Evolutionary conservation across 2,113 vertebrate species (phyloP).

Genomic region (Myodes glareolus): DNA sequence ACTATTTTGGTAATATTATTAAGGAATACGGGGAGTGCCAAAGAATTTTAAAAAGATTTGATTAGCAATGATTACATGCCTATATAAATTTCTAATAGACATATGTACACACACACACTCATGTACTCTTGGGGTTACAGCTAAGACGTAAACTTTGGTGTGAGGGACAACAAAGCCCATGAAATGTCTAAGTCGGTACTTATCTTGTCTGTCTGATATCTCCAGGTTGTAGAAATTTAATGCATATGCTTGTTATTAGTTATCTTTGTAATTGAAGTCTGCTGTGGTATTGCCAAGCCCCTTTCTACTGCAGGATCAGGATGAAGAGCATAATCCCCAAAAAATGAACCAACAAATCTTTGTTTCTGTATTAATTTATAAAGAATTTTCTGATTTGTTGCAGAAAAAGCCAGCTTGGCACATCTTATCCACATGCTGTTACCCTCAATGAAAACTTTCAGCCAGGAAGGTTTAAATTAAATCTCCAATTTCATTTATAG

Average conservation of each 20-base stretch:
- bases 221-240: not conserved
- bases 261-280: not conserved
- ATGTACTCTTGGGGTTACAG: not conserved
- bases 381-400: not conserved
- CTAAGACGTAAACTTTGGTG: not conserved
- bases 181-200: not conserved
- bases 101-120: too few species aligned
- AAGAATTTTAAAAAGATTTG: too few species aligned
- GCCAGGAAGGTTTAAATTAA: not conserved
- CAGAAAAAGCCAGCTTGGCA: not conserved
- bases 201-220: not conserved
- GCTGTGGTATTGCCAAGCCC: rapidly evolving
- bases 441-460: not conserved
- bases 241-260: not conserved
- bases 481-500: not conserved
- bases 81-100: too few species aligned
- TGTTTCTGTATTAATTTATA: not conserved
- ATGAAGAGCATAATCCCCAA: not conserved
- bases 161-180: not conserved
- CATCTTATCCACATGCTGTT: not conserved
- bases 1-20: too few species aligned
- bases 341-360: not conserved
- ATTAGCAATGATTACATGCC: too few species aligned
- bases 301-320: not conserved
- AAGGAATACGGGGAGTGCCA: too few species aligned